These are phyloP conservation scores for Cheilosia variabilis DNA, from an alignment of 2,888 invertebrate species.

Conservation along the genomic window DNA sequence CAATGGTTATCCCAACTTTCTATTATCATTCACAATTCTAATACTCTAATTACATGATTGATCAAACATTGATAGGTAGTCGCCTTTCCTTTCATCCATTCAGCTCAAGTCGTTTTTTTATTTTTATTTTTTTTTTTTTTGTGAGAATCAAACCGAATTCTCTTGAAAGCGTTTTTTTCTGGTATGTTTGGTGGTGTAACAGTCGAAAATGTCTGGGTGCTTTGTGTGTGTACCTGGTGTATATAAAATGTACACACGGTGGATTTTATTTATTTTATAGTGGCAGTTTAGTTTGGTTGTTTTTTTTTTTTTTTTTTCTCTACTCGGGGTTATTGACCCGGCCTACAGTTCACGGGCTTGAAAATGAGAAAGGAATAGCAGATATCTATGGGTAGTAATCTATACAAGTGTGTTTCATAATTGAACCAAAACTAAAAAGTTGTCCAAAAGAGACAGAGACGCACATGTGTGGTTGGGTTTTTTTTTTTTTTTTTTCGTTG, in stretches of 20 bases:
- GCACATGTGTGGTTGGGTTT: conserved; percentile 2
- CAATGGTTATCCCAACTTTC: not conserved
- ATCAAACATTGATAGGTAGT: conserved; percentile 43
- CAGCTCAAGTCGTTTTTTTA: not conserved
- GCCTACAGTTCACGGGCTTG: conserved; percentile 7
- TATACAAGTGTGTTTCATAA: conserved; percentile 51
- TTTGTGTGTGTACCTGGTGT: conserved; percentile 43
- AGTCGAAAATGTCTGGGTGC: conserved; percentile 13
- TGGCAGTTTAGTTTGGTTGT: conserved; percentile 41
- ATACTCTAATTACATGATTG: conserved; percentile 66
- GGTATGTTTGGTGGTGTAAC: conserved; percentile 38
- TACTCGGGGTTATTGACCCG: conserved; percentile 48
- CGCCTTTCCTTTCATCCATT: not conserved
- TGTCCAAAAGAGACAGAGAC: conserved; percentile 44
- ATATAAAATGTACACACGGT: conserved; percentile 9
- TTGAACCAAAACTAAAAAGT: conserved; percentile 47
- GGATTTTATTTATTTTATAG: conserved; percentile 26
- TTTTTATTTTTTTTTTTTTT: not conserved
- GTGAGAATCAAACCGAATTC: not conserved
- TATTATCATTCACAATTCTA: conserved; percentile 42
- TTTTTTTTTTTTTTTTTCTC: conserved; percentile 3
- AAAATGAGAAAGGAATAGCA: conserved; percentile 23
- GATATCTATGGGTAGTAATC: conserved; percentile 39
- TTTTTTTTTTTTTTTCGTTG: conserved; percentile 8
- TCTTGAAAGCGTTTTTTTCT: not conserved